phyloP scores from a whole-genome alignment of 2,888 invertebrate genomes.

The Eilema sororculum region DNA sequence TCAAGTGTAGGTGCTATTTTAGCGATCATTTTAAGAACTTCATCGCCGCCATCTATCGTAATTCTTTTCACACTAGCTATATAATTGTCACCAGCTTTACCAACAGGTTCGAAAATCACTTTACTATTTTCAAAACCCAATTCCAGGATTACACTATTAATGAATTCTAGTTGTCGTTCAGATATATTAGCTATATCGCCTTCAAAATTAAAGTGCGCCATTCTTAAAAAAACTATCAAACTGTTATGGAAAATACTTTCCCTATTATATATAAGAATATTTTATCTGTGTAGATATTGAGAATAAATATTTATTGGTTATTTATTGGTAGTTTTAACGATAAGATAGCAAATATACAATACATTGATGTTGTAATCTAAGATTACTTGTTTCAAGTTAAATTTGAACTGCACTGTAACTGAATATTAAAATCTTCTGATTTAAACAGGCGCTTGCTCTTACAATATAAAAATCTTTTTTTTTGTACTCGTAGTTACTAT shows the following conservation, averaged over 20 bases:
- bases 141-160: conserved; percentile 56
- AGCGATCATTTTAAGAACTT: conserved; percentile 52
- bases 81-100: conserved; percentile 60
- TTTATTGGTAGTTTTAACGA: neutral
- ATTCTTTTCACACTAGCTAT: conserved; percentile 55
- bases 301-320: neutral
- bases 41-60: conserved; percentile 48
- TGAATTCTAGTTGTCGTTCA: conserved; percentile 54
- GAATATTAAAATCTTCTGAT: neutral
- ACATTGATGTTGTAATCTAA: neutral
- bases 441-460: neutral
- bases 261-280: conserved; percentile 5
- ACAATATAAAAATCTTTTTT: neutral
- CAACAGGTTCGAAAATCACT: conserved; percentile 54
- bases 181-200: conserved; percentile 53
- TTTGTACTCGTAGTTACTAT: neutral
- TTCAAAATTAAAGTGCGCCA: conserved; percentile 53
- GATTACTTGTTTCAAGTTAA: neutral
- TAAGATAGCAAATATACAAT: neutral
- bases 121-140: conserved; percentile 52
- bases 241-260: neutral
- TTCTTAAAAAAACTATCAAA: conserved; percentile 19
- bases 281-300: conserved; percentile 2
- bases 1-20: conserved; percentile 60
- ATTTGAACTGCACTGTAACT: neutral